These are phyloP conservation scores for Cynopterus brachyotis DNA, from an alignment of 2,113 vertebrate genomes.

Conservation along the genomic window DNA sequence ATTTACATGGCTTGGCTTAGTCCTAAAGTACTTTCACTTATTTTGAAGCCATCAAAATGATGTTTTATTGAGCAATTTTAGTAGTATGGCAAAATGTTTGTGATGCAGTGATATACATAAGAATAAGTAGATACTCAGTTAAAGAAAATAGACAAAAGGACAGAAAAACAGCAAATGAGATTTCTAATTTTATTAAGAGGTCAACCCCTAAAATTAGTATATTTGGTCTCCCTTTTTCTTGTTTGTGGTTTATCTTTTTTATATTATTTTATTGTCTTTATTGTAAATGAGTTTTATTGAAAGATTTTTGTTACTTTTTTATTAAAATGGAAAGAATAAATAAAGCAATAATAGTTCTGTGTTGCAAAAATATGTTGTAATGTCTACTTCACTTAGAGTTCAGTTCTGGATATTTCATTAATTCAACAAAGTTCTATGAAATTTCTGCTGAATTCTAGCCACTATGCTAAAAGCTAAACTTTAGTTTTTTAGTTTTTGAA, in stretches of 20 bases:
- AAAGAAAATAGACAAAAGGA: neutral
- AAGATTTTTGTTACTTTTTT: neutral
- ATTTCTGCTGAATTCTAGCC: neutral
- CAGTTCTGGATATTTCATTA: neutral
- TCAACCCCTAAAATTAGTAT: neutral
- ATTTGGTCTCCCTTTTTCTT: neutral
- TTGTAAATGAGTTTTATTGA: neutral
- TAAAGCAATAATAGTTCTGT: neutral
- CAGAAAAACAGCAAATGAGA: neutral
- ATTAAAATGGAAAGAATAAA: neutral
- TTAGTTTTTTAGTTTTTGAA: neutral
- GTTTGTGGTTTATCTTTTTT: neutral
- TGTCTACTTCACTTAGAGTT: neutral
- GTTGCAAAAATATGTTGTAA: neutral
- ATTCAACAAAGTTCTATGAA: neutral
- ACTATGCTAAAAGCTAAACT: neutral
- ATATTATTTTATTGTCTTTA: slow-evolving; percentile 2
- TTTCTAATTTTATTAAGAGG: neutral
- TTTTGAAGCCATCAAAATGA: neutral
- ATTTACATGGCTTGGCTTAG: neutral
- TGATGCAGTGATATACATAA: neutral
- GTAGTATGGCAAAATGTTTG: neutral
- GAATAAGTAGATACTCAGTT: neutral
- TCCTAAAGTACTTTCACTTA: neutral
- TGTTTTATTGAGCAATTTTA: neutral